Percentiles rank a stretch among this genome's conserved stretches.
Conservation (phyloP, 2,113 vertebrate species). For the Boulengerochromis microlepis region DNA sequence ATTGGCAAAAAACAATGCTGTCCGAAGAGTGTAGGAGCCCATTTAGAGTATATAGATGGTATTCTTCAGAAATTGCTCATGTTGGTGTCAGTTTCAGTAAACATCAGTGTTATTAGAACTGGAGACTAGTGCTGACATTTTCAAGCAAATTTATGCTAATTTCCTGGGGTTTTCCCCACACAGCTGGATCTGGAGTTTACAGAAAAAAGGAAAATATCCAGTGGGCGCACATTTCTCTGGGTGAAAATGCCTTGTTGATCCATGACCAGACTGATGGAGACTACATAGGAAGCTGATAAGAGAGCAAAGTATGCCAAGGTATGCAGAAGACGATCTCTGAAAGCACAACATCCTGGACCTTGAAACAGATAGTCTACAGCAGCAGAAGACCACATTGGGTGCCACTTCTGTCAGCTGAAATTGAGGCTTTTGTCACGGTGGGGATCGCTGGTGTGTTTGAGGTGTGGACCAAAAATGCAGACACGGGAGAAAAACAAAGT, state of each 20-base stretch:
- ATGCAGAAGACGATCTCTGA: neutral
- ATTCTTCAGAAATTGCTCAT: neutral
- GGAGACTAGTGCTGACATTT: neutral
- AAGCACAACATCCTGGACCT: neutral
- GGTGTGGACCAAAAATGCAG: neutral
- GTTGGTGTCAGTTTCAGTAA: neutral
- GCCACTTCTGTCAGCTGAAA: neutral
- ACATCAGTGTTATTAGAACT: neutral
- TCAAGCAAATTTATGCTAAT: neutral
- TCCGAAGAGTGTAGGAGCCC: neutral
- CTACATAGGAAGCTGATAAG: neutral
- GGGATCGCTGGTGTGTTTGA: neutral
- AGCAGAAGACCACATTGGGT: neutral
- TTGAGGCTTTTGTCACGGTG: neutral
- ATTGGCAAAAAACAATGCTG: neutral
- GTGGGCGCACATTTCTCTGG: neutral
- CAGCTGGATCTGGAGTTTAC: neutral
- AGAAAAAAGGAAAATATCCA: neutral
- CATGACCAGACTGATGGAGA: neutral
- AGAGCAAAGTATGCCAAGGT: neutral
- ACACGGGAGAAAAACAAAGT: neutral
- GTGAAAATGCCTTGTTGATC: neutral
- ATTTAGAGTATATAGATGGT: neutral
- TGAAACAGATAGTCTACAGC: neutral
- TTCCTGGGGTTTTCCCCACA: neutral